phyloP scores from a whole-genome alignment of 2,113 vertebrate genomes.

The Lates calcarifer region DNA sequence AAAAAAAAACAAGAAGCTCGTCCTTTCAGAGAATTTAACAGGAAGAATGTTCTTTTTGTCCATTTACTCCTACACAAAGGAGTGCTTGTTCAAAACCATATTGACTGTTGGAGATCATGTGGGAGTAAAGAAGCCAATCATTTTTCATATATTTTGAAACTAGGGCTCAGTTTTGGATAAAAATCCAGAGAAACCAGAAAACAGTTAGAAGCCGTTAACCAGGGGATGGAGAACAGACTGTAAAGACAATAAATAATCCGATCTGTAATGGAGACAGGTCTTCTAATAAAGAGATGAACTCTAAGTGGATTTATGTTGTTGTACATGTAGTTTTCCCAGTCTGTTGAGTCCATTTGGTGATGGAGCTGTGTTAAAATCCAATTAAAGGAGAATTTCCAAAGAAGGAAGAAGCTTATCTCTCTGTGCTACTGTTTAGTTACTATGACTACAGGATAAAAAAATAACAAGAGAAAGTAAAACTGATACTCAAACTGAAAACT shows the following conservation, averaged over 20 bases:
- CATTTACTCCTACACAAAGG: neutral
- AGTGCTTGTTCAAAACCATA: slow-evolving; percentile 13
- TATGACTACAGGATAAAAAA: neutral
- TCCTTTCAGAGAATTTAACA: neutral
- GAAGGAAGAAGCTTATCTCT: neutral
- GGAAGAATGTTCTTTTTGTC: slow-evolving; percentile 17
- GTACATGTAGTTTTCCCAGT: neutral
- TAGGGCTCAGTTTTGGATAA: neutral
- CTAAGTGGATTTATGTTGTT: neutral
- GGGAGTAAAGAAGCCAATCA: neutral
- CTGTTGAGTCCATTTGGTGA: neutral
- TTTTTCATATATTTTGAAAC: neutral
- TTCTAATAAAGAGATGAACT: neutral
- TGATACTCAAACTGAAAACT: too few species aligned
- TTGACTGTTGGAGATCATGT: neutral
- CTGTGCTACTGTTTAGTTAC: neutral
- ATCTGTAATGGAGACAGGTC: neutral
- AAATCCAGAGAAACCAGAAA: neutral
- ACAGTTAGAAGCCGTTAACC: neutral
- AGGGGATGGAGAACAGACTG: neutral
- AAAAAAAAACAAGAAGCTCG: neutral
- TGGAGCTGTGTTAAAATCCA: neutral
- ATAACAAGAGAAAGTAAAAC: neutral
- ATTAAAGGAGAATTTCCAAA: neutral
- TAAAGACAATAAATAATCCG: neutral